Conservation (phyloP, 2,797 vertebrate species). For the Alca torda region DNA sequence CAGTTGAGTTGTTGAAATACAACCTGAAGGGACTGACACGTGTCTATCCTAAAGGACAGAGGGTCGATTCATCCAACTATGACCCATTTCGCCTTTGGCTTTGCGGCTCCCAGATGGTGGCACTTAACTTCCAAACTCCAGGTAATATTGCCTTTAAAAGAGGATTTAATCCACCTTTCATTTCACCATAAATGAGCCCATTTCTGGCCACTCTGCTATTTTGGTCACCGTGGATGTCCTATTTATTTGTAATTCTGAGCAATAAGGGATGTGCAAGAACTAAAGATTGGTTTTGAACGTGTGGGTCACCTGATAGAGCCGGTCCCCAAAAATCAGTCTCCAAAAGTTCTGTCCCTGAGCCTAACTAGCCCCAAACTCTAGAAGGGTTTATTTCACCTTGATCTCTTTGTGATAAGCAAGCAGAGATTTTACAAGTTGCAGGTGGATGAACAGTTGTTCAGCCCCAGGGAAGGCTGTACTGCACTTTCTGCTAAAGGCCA, state of each 20-base stretch:
- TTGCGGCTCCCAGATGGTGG: conserved; percentile 93
- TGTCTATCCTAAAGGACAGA: conserved; percentile 92
- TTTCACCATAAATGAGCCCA: background rate
- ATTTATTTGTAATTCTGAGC: background rate
- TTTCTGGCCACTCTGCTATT: background rate
- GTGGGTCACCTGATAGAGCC: background rate
- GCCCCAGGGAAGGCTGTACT: background rate
- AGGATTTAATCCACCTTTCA: background rate
- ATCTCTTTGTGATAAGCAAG: background rate
- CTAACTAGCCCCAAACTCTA: background rate
- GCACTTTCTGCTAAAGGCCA: background rate
- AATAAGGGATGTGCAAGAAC: background rate
- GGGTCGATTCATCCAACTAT: conserved; percentile 96
- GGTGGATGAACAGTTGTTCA: background rate
- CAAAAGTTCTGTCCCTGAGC: background rate
- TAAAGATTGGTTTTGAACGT: background rate
- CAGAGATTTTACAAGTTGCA: background rate
- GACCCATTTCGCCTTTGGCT: conserved; percentile 94
- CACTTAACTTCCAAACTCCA: conserved; percentile 96
- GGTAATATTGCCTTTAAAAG: conserved; percentile 73
- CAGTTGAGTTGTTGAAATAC: conserved; percentile 84
- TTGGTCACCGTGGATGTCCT: background rate
- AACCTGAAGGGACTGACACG: conserved; percentile 92
- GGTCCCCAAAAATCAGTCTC: background rate
- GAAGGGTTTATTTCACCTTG: background rate